Evolutionary conservation across 2,888 invertebrate species (phyloP), one percentile per base, ranked within the genome.

Genomic region (Dynastes grantii): DNA sequence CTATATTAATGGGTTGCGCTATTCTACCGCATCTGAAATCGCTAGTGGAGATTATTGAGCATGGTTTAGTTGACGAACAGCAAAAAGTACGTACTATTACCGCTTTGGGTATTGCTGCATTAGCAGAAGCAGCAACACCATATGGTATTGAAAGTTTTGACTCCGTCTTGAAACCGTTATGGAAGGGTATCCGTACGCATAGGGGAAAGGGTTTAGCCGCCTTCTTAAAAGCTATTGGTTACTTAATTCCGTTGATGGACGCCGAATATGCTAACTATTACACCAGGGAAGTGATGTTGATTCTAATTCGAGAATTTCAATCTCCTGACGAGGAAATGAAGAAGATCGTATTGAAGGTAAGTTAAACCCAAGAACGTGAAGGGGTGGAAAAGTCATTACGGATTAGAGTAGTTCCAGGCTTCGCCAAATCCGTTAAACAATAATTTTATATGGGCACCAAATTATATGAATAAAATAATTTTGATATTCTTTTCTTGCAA

Each of bases 241-340:
- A 99, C 88, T 92, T 99, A 75, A 99, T 99, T 84, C 99, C 99
- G 0, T 92, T 99, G 81, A 99, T 99, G 99, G 99, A 99, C 87
- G 98, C 98, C 78, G 99, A 99, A 89, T 99, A 99, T 87, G 99
- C 99, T 0, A 99, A 98, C 89, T 99, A 99, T 89, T 99, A 99
- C 87, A 99, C 99, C 0, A 93, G 98, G 84, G 99, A 99, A 94
- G 99, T 98, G 88, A 98, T 98, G 98, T 90, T 98, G 89, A 99
- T 99, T 89, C 91, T 99, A 37, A 99, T 99, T 85, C 93, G 99
- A 89, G 99, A 99, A 91, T 99, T 99, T 89, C 98, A 98, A 90
- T 99, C 99, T 78, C 99, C 99, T 0, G 99, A 99, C 89, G 99
- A 99, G 89, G 99, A 99, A 92, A 99, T 99, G 99, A 99, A 99